Conservation (phyloP, 2,888 invertebrate genomes). For the Calephelis perditalis region DNA sequence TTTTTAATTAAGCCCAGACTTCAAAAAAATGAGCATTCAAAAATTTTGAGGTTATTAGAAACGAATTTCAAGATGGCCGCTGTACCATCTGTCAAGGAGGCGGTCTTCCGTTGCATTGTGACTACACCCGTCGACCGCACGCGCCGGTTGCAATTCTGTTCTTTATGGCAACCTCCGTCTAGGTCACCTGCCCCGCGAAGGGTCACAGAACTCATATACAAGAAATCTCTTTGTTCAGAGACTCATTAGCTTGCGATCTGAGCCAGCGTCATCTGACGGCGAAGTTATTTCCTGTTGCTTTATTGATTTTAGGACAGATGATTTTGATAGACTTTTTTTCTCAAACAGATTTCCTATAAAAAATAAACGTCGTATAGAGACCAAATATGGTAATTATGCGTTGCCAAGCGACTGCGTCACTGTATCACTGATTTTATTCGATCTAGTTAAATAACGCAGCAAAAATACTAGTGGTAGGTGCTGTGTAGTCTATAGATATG, state of each 20-base stretch:
- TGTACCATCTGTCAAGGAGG: constrained; percentile 64
- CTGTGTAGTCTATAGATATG: too few species aligned
- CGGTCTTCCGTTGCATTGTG: constrained; percentile 74
- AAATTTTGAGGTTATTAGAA: constrained; percentile 51
- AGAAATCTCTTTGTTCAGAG: constrained; percentile 23
- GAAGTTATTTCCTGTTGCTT: constrained; percentile 9
- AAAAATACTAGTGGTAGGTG: too few species aligned
- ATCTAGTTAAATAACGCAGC: too few species aligned
- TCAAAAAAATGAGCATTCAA: constrained; percentile 23
- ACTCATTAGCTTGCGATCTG: constrained; percentile 18
- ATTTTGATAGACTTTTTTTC: neutral
- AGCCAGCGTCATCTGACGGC: neutral
- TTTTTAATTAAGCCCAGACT: too few species aligned
- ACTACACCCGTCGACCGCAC: constrained; percentile 58
- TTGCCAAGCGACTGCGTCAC: too few species aligned
- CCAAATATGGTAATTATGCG: too few species aligned
- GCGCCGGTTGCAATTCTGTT: constrained; percentile 51
- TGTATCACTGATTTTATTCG: too few species aligned
- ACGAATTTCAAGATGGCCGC: constrained; percentile 49
- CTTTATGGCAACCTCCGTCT: constrained; percentile 29
- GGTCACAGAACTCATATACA: constrained; percentile 39
- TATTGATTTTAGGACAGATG: neutral
- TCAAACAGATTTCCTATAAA: too few species aligned
- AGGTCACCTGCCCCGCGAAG: constrained; percentile 34
- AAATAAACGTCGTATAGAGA: too few species aligned